Percentiles rank a stretch among this genome's conserved stretches.
Conservation (phyloP, 2,113 vertebrate species). For the Chitala chitala region DNA sequence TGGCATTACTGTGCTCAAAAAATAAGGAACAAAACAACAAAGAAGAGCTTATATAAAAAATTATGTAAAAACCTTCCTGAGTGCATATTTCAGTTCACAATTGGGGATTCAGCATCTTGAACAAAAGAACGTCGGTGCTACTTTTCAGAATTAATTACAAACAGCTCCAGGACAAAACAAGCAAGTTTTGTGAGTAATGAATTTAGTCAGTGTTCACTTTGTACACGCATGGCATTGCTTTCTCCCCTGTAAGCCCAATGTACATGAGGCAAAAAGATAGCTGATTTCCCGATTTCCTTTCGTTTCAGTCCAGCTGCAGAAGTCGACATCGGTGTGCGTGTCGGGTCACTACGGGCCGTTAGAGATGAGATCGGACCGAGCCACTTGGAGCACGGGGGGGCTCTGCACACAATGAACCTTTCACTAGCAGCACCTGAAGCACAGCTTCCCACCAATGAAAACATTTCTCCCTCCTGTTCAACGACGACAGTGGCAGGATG, state of each 20-base stretch:
- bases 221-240: background rate
- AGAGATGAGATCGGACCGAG: too few relatives aligned
- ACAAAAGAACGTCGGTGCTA: background rate
- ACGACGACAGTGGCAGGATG: background rate
- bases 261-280: background rate
- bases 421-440: conserved; percentile 5
- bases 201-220: background rate
- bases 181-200: background rate
- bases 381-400: too few relatives aligned
- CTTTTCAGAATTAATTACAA: background rate
- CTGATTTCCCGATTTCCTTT: too few relatives aligned
- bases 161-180: background rate
- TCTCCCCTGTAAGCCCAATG: background rate
- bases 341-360: background rate
- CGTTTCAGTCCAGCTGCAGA: background rate
- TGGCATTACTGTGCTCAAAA: conserved; percentile 32
- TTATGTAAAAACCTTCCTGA: background rate
- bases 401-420: conserved; percentile 5
- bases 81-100: background rate
- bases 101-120: background rate
- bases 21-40: too few relatives aligned
- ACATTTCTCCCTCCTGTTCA: background rate
- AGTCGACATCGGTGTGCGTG: background rate
- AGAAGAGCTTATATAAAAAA: background rate
- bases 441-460: background rate